Base-by-base conservation (phyloP, 2,797 vertebrate species). In the Anisognathus igniventris region DNA sequence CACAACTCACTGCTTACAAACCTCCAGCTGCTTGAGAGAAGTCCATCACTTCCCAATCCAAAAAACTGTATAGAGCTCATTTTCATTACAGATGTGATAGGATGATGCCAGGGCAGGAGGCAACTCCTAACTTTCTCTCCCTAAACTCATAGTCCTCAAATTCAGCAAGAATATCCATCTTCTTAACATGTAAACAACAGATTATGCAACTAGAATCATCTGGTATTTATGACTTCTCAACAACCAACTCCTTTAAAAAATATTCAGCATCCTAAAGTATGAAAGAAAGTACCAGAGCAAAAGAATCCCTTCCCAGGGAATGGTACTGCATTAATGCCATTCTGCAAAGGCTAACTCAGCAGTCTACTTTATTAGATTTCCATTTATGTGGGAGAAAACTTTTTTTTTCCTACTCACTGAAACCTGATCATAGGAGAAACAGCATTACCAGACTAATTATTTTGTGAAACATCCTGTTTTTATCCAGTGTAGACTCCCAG, bases 381-480 rank as follows among this genome's bases (percentile, higher is more conserved):
- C 1, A 0, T 11, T 17, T 45, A 64, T 33, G 47, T 62, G 51
- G 17, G 66, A 83, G 27, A 90, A 85, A 79, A 39, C 2, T 21
- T 4, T 44, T 81, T 40, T 42, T 94, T 40, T 35, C 42, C 42
- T 93, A 17, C 53, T 81, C 12, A 2, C 28, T 75, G 86, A 90
- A 96, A 95, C n/a, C 44, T 25, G 60, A 88, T 60, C 73, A 39
- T 12, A 77, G 54, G 20, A 88, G 56, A 44, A 91, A 67, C 21
- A 50, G 50, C n/a, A 74, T 66, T 75, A 85, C 31, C 87, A 92
- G 76, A 77, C 71, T 64, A 93, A 88, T 0, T 12, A 71, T 44
- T 90, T 45, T 70, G 65, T 92, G 88, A 95, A 82, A 93, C 66
- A 88, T 66, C 66, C 45, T 24, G 30, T 76, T 90, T 82, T 93